Conservation (phyloP, 1,140 invertebrate species). For the Drosophila miranda region DNA sequence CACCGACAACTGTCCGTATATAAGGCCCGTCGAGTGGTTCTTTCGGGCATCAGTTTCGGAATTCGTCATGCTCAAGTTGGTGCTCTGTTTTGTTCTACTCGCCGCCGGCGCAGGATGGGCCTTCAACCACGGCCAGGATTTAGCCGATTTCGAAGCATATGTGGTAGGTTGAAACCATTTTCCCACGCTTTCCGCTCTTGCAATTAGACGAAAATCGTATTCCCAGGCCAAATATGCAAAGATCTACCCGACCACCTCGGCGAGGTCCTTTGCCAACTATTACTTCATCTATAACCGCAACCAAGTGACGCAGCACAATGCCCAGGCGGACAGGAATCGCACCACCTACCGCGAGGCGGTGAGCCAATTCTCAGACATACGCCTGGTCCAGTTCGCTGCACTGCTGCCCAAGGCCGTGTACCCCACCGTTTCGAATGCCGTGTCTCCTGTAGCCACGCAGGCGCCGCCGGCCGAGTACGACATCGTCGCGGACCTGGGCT, state of each 20-base stretch:
- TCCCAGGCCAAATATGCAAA: slow-evolving; percentile 29
- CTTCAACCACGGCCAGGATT: slow-evolving; percentile 57
- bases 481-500: slow-evolving; percentile 76
- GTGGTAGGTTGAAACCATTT: slow-evolving; percentile 29
- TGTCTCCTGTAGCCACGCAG: slow-evolving; percentile 23
- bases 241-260: slow-evolving; percentile 20
- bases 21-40: slow-evolving; percentile 25
- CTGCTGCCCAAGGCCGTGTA: slow-evolving; percentile 79
- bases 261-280: slow-evolving; percentile 49
- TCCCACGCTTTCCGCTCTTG: not conserved
- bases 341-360: slow-evolving; percentile 48
- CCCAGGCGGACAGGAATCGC: slow-evolving; percentile 33
- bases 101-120: slow-evolving; percentile 18
- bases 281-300: slow-evolving; percentile 67
- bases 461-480: slow-evolving; percentile 19
- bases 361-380: slow-evolving; percentile 76
- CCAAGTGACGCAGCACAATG: slow-evolving; percentile 57
- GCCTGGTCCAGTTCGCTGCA: slow-evolving; percentile 65
- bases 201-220: not conserved
- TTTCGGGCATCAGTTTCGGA: slow-evolving; percentile 30
- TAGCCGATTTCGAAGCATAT: slow-evolving; percentile 39
- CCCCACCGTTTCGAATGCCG: slow-evolving; percentile 9
- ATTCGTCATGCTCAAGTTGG: slow-evolving; percentile 51
- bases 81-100: slow-evolving; percentile 36
- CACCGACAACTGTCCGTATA: slow-evolving; percentile 13